phyloP scores from a whole-genome alignment of 2,888 invertebrate species.

The Drosophila affinis region DNA sequence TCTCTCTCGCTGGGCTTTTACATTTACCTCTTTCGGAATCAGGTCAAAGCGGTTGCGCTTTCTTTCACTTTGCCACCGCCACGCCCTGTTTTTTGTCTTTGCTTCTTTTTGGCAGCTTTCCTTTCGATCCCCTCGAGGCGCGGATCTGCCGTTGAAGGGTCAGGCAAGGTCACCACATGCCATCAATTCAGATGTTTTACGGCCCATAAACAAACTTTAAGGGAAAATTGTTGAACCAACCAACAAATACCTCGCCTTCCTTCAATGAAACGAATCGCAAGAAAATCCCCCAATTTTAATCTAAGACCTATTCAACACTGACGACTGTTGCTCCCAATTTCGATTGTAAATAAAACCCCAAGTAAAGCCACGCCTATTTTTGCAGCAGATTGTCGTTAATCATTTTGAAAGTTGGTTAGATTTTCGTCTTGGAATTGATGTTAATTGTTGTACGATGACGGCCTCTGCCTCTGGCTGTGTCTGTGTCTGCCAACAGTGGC shows the following conservation, averaged over 20 bases:
- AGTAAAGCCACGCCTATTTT: conserved; percentile 32
- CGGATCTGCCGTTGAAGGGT: conserved; percentile 22
- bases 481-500: conserved; percentile 50
- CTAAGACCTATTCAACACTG: conserved; percentile 15
- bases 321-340: conserved; percentile 8
- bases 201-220: neutral
- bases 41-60: conserved; percentile 74
- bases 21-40: conserved; percentile 56
- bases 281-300: neutral
- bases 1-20: conserved; percentile 26
- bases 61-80: conserved; percentile 67
- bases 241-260: no score
- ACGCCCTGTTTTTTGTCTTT: conserved; percentile 46
- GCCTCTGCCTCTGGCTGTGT: conserved; percentile 61
- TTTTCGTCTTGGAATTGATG: conserved; percentile 53
- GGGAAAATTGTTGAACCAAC: neutral
- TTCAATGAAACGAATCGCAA: conserved; percentile 11
- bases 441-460: conserved; percentile 52
- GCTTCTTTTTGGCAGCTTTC: conserved; percentile 30
- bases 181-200: conserved; percentile 22
- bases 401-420: conserved; percentile 56
- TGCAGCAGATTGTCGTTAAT: conserved; percentile 35
- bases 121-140: conserved; percentile 14
- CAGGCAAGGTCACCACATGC: conserved; percentile 39
- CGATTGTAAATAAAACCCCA: conserved; percentile 18